Conservation (phyloP, 2,888 invertebrate species). For the Phyllotreta striolata region DNA sequence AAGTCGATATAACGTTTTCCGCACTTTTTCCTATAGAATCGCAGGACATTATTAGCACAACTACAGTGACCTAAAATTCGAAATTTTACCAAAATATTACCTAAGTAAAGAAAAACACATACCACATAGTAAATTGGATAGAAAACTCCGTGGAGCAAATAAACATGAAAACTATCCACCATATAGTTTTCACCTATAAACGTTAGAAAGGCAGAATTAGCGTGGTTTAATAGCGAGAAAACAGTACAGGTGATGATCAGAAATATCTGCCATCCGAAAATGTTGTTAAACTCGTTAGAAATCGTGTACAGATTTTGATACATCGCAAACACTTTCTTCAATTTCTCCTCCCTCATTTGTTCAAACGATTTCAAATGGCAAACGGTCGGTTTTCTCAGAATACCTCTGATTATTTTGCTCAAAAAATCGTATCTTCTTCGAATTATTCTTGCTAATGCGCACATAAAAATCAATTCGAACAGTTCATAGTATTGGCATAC, state of each 20-base stretch:
- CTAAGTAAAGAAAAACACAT: constrained; percentile 25
- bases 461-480: constrained; percentile 21
- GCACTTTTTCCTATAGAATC: constrained; percentile 32
- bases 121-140: constrained; percentile 28
- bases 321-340: constrained; percentile 23
- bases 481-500: constrained; percentile 29
- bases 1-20: constrained; percentile 24
- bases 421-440: constrained; percentile 23
- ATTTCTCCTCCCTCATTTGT: background rate
- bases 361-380: background rate
- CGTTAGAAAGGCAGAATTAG: constrained; percentile 18
- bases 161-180: background rate
- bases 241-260: constrained; percentile 29
- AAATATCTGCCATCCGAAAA: constrained; percentile 35
- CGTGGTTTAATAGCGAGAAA: constrained; percentile 25
- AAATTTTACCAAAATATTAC: background rate
- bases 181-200: background rate
- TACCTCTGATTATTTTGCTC: constrained; percentile 12
- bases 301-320: constrained; percentile 21
- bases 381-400: background rate
- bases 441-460: constrained; percentile 13
- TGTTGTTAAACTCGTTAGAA: constrained; percentile 16
- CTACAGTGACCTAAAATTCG: constrained; percentile 7
- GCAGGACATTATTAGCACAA: constrained; percentile 29
- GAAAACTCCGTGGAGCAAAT: constrained; percentile 17